phyloP scores from a whole-genome alignment of 2,888 invertebrate species.

The Hedya salicella region DNA sequence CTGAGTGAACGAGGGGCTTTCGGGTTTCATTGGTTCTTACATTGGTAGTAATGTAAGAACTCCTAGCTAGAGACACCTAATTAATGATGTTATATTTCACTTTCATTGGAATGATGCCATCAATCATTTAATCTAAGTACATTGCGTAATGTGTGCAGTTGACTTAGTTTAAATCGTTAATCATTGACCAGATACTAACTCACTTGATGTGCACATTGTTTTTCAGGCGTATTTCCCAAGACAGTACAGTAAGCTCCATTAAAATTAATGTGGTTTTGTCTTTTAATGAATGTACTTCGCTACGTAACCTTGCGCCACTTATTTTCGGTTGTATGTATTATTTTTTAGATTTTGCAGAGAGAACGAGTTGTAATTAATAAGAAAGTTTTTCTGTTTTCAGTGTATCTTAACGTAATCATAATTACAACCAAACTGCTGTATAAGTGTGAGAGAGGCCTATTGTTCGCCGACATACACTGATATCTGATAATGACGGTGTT shows the following conservation, averaged over 20 bases:
- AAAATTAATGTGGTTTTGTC: conserved; percentile 40
- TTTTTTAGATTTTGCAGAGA: background rate
- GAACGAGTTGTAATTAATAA: conserved; percentile 15
- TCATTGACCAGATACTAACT: conserved; percentile 3
- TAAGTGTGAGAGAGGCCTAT: conserved; percentile 6
- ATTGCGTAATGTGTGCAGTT: conserved; percentile 21
- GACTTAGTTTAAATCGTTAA: conserved; percentile 16
- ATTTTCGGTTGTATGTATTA: background rate
- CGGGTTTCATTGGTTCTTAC: too few species aligned
- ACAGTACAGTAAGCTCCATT: conserved; percentile 22
- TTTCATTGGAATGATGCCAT: background rate
- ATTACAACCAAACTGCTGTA: background rate
- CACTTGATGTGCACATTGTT: conserved; percentile 24
- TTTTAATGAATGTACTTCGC: conserved; percentile 31
- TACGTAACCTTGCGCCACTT: conserved; percentile 36
- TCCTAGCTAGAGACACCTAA: background rate
- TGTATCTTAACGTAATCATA: background rate
- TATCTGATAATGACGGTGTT: background rate
- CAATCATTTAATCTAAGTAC: conserved; percentile 5
- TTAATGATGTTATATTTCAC: background rate
- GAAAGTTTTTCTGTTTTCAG: conserved; percentile 27
- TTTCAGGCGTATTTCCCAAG: conserved; percentile 28
- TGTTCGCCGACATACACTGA: background rate
- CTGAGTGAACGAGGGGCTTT: too few species aligned
- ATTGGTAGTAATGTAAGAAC: too few species aligned